A percentile compares a stretch with the other conserved stretches of the same genome.
phyloP scores from a whole-genome alignment of 2,888 invertebrate genomes.

The Thyatira batis region DNA sequence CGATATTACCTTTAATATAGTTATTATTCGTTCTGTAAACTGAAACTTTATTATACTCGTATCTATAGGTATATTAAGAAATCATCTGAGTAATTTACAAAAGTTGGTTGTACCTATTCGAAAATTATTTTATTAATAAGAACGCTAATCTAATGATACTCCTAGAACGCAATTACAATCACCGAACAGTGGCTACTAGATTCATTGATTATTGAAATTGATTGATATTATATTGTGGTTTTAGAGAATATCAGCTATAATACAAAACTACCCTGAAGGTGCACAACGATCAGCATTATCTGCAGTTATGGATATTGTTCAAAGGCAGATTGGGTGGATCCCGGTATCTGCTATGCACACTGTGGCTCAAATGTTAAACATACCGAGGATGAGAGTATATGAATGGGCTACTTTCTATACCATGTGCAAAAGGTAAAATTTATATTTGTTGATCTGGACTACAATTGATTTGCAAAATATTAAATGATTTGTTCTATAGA shows the following conservation, averaged over 20 bases:
- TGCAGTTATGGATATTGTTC: slow-evolving; percentile 60
- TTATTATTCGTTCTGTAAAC: slow-evolving; percentile 1
- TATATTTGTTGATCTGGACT: too few species aligned
- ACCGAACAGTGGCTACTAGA: too few species aligned
- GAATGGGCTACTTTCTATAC: slow-evolving; percentile 70
- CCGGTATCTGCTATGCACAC: slow-evolving; percentile 74
- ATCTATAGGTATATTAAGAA: too few species aligned
- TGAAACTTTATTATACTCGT: too few species aligned
- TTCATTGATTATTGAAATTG: too few species aligned
- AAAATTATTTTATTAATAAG: too few species aligned
- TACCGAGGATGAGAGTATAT: slow-evolving; percentile 70
- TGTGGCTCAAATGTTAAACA: slow-evolving; percentile 57
- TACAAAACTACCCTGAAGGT: slow-evolving; percentile 66
- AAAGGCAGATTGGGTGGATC: slow-evolving; percentile 73
- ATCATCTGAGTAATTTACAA: too few species aligned
- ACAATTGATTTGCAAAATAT: slow-evolving; percentile 2
- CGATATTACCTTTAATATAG: too few species aligned
- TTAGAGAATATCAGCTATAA: slow-evolving; percentile 59
- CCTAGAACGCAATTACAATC: too few species aligned
- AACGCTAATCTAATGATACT: too few species aligned
- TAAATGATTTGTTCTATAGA: slow-evolving; percentile 36
- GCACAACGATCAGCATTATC: slow-evolving; percentile 54
- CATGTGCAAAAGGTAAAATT: slow-evolving; percentile 63
- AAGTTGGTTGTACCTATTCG: too few species aligned
- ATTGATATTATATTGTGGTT: slow-evolving; percentile 16